phyloP scores from a whole-genome alignment of 2,113 vertebrate species.

The Struthidea cinerea region DNA sequence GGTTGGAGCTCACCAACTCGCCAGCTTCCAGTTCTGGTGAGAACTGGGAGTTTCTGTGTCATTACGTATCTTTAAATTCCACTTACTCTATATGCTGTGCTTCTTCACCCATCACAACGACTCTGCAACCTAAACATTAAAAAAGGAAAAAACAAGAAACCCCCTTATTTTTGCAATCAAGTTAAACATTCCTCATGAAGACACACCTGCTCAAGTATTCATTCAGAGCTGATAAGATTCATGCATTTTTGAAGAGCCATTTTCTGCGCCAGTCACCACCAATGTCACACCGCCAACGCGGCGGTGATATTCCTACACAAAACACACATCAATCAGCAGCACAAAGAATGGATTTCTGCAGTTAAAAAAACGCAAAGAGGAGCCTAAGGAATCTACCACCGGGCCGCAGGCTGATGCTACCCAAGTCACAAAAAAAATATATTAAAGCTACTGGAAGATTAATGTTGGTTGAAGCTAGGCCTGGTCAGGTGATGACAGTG shows the following conservation, averaged over 20 bases:
- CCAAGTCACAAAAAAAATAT: not conserved
- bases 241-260: constrained; percentile 14
- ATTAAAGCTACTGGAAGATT: not conserved
- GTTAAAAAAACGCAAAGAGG: not conserved
- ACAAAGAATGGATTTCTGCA: not conserved
- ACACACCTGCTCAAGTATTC: not conserved
- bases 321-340: not conserved
- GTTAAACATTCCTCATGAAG: not conserved
- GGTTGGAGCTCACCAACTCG: not conserved
- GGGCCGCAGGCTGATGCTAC: not conserved
- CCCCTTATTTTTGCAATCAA: not conserved
- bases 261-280: constrained; percentile 20
- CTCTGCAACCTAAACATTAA: not conserved
- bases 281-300: not conserved
- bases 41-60: not conserved
- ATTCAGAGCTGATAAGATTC: not conserved
- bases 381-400: not conserved
- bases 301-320: not conserved
- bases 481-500: not conserved
- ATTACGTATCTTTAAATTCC: not conserved
- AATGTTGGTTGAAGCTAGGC: not conserved
- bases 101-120: not conserved
- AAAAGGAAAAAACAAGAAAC: not conserved
- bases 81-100: not conserved
- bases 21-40: not conserved